Evolutionary conservation across 1,140 invertebrate genomes (phyloP).

Genomic region (Lordiphosa clarofinis): DNA sequence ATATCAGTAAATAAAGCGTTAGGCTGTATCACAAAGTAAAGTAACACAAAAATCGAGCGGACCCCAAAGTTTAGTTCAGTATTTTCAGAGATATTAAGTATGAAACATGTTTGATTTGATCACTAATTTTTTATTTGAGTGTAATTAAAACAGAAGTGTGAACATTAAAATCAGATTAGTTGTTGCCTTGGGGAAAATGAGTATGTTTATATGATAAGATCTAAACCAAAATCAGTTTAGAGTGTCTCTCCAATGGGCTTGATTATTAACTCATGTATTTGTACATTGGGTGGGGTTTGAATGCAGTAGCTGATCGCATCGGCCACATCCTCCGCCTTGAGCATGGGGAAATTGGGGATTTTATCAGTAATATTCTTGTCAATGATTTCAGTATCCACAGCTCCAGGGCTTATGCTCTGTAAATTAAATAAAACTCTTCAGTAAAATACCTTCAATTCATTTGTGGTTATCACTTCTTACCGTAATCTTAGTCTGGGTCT

Average conservation of each 20-base stretch:
- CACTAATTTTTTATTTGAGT: too few species aligned
- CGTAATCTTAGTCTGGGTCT: constrained; percentile 84
- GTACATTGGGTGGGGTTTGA: constrained; percentile 68
- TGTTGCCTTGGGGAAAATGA: too few species aligned
- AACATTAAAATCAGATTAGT: too few species aligned
- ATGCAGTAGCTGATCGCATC: constrained; percentile 83
- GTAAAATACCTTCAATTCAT: not conserved
- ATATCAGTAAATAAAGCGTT: too few species aligned
- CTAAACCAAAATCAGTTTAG: constrained; percentile 20
- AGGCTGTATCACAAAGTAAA: too few species aligned
- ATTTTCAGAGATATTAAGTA: too few species aligned
- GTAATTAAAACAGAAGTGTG: too few species aligned
- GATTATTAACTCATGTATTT: constrained; percentile 70
- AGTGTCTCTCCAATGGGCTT: constrained; percentile 64
- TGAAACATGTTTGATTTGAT: too few species aligned
- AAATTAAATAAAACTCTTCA: not conserved
- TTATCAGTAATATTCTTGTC: rapidly evolving
- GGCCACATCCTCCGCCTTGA: constrained; percentile 80
- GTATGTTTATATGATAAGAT: too few species aligned
- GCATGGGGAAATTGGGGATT: constrained; percentile 42
- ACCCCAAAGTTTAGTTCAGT: too few species aligned
- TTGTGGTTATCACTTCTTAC: constrained; percentile 22
- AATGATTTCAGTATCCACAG: constrained; percentile 53
- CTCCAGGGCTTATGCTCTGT: constrained; percentile 82
- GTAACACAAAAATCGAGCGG: too few species aligned